Conservation (phyloP, 1,140 invertebrate genomes). For the Trichonephila clavata region DNA sequence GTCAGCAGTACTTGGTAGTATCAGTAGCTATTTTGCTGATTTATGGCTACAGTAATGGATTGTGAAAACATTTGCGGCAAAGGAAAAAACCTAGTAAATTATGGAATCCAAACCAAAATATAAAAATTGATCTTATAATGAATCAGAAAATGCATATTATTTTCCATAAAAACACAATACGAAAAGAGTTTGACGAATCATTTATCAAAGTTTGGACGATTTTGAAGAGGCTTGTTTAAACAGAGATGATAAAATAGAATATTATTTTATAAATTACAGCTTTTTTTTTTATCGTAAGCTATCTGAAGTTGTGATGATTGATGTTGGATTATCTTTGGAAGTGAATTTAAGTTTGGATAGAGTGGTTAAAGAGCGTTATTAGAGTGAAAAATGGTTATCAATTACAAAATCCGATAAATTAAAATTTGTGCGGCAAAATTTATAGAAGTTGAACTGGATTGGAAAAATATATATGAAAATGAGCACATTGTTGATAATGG, state of each 20-base stretch:
- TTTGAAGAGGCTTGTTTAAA: background rate
- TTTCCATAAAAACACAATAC: background rate
- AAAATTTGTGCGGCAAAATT: no score
- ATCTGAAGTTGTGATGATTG: no score
- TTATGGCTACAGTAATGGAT: slow-evolving; percentile 25
- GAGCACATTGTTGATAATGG: no score
- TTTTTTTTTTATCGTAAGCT: no score
- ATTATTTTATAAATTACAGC: no score
- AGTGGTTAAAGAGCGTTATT: no score
- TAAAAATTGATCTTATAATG: background rate
- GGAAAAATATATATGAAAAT: no score
- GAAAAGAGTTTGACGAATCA: background rate
- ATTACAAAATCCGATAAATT: no score
- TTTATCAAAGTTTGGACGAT: background rate
- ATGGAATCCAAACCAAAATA: slow-evolving; percentile 1
- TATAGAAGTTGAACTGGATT: no score
- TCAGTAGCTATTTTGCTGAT: background rate
- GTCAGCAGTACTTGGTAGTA: background rate
- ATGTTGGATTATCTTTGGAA: no score
- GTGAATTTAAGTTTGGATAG: no score
- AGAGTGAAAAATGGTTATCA: no score
- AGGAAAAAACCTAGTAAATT: slow-evolving; percentile 3
- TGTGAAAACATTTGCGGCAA: background rate
- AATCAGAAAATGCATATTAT: background rate
- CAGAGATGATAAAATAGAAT: background rate